Evolutionary conservation across 2,797 vertebrate genomes (phyloP).

Genomic region (Cyprinodon diabolis): DNA sequence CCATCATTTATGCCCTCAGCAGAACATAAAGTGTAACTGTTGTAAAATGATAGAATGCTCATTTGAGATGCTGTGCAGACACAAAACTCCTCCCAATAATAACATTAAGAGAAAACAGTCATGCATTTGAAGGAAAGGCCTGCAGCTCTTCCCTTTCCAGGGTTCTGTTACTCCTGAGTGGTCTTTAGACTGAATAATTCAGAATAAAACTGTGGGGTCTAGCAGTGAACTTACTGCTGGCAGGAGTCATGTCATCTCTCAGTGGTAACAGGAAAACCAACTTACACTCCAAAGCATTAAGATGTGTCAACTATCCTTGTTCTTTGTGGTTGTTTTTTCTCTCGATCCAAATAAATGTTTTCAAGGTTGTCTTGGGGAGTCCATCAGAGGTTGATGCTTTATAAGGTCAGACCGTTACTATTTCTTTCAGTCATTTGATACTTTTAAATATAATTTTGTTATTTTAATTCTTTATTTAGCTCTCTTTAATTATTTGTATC

Average conservation of each 20-base stretch:
- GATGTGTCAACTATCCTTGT: constrained; percentile 56
- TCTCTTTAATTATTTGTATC: too few species aligned
- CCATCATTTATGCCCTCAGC: constrained; percentile 6
- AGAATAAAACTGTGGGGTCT: constrained; percentile 15
- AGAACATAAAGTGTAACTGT: constrained; percentile 11
- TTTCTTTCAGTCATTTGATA: too few species aligned
- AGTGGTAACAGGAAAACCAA: constrained; percentile 66
- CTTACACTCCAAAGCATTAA: constrained; percentile 45
- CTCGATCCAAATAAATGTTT: constrained; percentile 51
- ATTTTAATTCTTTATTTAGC: too few species aligned
- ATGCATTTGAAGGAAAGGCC: constrained; percentile 66
- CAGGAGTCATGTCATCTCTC: constrained; percentile 46
- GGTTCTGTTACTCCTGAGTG: constrained; percentile 63
- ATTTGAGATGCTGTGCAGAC: constrained; percentile 30
- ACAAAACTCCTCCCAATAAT: constrained; percentile 47
- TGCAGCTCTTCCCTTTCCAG: constrained; percentile 65
- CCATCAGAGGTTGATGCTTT: constrained; percentile 53
- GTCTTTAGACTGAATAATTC: constrained; percentile 35
- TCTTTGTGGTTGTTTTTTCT: constrained; percentile 58
- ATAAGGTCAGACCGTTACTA: neutral
- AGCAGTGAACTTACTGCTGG: constrained; percentile 22
- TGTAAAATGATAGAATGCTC: constrained; percentile 35
- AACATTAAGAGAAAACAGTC: constrained; percentile 57
- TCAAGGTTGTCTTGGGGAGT: constrained; percentile 31
- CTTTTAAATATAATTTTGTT: too few species aligned